phyloP scores from a whole-genome alignment of 2,888 invertebrate genomes.

The Yponomeuta sedellus region DNA sequence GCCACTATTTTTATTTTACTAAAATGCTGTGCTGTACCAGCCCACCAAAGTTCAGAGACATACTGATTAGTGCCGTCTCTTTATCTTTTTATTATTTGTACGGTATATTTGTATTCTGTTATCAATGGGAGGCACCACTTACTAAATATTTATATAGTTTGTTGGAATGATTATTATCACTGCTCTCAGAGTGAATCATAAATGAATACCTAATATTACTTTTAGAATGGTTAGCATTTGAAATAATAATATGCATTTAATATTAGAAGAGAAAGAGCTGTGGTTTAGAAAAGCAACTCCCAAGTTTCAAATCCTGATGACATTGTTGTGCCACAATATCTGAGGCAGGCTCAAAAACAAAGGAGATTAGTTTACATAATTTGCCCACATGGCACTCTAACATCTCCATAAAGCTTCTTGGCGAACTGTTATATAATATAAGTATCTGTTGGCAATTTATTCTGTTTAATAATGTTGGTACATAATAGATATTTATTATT shows the following conservation, averaged over 20 bases:
- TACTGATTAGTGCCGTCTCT: neutral
- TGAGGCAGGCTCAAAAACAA: neutral
- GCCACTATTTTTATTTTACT: neutral
- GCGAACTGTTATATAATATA: too few species aligned
- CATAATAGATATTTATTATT: neutral
- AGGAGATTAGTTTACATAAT: neutral
- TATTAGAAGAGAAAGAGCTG: neutral
- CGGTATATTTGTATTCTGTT: neutral
- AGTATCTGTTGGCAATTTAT: neutral
- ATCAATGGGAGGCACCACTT: neutral
- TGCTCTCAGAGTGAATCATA: neutral
- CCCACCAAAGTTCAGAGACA: neutral
- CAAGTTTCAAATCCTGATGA: neutral
- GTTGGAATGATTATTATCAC: neutral
- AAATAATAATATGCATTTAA: slow-evolving; percentile 4
- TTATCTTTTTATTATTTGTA: neutral
- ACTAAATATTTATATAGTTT: neutral
- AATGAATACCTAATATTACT: neutral
- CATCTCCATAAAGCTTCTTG: too few species aligned
- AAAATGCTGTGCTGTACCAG: neutral
- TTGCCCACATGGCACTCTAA: too few species aligned
- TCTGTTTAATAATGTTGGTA: neutral
- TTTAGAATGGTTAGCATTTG: neutral
- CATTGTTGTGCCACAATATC: neutral
- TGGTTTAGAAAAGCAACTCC: neutral